Base-by-base conservation (phyloP, 2,797 vertebrate genomes). In the Syngnathus rostellatus region DNA sequence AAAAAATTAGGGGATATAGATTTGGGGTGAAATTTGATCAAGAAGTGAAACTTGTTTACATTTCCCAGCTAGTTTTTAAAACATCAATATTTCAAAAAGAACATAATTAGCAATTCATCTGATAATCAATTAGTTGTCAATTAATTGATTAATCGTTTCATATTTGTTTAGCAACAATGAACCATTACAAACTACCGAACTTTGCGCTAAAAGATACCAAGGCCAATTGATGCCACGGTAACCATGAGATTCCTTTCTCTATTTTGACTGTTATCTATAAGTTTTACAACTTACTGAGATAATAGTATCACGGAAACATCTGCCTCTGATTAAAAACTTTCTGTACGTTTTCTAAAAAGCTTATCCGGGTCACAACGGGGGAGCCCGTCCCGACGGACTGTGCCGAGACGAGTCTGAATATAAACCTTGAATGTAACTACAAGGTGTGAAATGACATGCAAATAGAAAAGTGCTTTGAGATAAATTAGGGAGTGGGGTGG, bases 361-460 rank as follows among this genome's bases (percentile, higher is more conserved):
- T 31, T 31, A 14, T 55, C 23, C 31, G 54, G 23, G 1, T 55
- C 54, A 55, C 14, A 31, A 16, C 5, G 8, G 21, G 25, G 2
- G 14, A 37, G 14, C 14, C 55, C 37, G 37, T 37, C 25, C 55
- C 25, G 17, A 57, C 6, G 14, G 5, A 25, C 8, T 45, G 4
- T 25, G 14, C 11, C 21, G 16, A 23, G n/a, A 23, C n/a, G 14
- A 43, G 39, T 43, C 60, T 45, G 40, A 45, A 45, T 62, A 43
- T 62, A 25, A 62, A 62, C n/a, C 60, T 16, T 62, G n/a, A 57
- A 12, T 62, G 40, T 31, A 25, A 43, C 43, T 46, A 46, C 40
- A 63, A 25, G 16, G 25, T 50, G 45, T 63, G 62, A 63, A 63
- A 63, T 63, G 45, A 50, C 45, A 50, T 48, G 62, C 62, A 63